Evolutionary conservation across 2,113 vertebrate species (phyloP), one percentile per base, ranked within the genome.

Genomic region (Blennius ocellaris): DNA sequence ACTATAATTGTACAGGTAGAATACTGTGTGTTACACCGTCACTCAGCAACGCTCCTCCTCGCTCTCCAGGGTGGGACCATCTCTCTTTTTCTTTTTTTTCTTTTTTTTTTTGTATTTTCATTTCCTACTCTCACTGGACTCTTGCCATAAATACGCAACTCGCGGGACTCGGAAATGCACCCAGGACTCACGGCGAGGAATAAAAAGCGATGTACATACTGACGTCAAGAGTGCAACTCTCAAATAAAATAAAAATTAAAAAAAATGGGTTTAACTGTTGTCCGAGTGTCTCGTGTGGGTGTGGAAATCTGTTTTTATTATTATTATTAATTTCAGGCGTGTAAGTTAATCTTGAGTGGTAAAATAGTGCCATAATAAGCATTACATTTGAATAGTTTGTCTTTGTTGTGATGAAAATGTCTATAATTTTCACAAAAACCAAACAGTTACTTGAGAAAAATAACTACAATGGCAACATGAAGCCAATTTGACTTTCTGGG

Each of bases 1-100:
- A 81, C 81, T 78, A 84, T 83, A 82, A 87, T 86, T 90, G 89
- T 92, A 91, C 88, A 92, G 88, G 70, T 90, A 90, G 87, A 58
- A 66, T 78, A 81, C 57, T 79, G 62, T 79, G 83, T 78, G 74
- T 81, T 81, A 62, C 83, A 84, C 82, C 70, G 78, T 86, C 87
- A 82, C 81, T 80, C 69, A 63, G 67, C 80, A 62, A 53, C 2
- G 60, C 62, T 64, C 80, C 64, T 41, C 43, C 80, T 82, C 81
- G 73, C 74, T 73, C 64, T 78, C 21, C 15, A 30, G 69, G 64
- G 67, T 57, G 68, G 45, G 68, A 76, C 50, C 55, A 54, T 51
- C 37, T 51, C 78, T 81, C 80, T 87, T 86, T 74, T 75, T 38
- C 60, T 73, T 56, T 49, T 82, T 37, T 51, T 76, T 81, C 79